Evolutionary conservation across 2,888 invertebrate species (phyloP), one percentile per base, ranked within the genome.

Genomic region (Meganola albula): DNA sequence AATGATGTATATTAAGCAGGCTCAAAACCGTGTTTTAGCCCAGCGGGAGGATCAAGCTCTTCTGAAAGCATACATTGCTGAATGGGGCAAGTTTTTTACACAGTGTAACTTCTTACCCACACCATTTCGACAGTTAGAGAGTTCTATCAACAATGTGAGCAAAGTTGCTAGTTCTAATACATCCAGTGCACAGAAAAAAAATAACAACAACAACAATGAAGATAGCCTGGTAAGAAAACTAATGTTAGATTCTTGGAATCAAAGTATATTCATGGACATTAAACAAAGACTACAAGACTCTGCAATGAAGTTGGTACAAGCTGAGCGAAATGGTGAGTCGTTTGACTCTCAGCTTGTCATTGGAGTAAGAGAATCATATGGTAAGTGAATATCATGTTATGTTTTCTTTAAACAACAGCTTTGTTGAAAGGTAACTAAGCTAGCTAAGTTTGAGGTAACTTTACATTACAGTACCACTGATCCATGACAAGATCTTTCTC

Each of bases 171-270:
- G 67, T 48, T 74, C 80, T 6, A 82, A 74, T 49, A 53, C 76
- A 13, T 73, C 83, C 25, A 74, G 63, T 63, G 65, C 79, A 32
- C 82, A 80, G 45, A 84, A 86, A 54, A 84, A 88, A 62, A 86
- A 86, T 48, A 79, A 85, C 42, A 84, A 84, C 38, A 87, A 88
- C 74, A 88, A 86, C 76, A 88, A 88, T 43, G 97, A 97, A 53
- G 97, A 97, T 61, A 96, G 95, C 76, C 92, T 97, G 57, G 97
- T 98, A 28, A 90, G 97, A 7, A 90, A 98, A 90, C 82, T 98
- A 40, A 99, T 99, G 99, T 87, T 99, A 44, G 98, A 98, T 74
- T 96, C 95, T 38, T 99, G 99, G 99, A 98, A 99, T 84, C 93
- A 94, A 69, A 95, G 94, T 70, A 99, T 99, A 64, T 99, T 99